Conservation (phyloP, 2,888 invertebrate genomes). For the Rotaria magnacalcarata region DNA sequence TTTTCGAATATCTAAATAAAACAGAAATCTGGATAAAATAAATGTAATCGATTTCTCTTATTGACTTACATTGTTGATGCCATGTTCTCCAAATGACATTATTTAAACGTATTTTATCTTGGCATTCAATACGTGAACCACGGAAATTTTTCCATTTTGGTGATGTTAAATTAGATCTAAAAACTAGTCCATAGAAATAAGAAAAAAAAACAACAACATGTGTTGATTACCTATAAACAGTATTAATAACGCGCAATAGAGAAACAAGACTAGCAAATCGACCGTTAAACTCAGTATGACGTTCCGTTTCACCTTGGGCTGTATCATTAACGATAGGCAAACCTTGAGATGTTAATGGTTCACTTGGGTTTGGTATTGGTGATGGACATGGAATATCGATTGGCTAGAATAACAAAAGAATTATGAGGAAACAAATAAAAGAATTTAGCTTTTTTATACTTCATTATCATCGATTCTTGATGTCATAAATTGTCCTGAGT, state of each 20-base stretch:
- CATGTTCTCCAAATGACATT: slow-evolving; percentile 99
- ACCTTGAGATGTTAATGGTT: neutral
- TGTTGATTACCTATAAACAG: neutral
- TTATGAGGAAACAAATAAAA: neutral
- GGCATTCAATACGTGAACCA: slow-evolving; percentile 90
- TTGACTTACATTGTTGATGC: slow-evolving; percentile 72
- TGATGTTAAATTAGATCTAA: slow-evolving; percentile 62
- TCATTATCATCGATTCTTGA: neutral
- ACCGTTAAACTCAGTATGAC: neutral
- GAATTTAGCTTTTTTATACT: neutral
- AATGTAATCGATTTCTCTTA: neutral
- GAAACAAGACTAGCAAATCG: slow-evolving; percentile 5
- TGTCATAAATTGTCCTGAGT: slow-evolving; percentile 1
- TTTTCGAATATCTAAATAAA: neutral
- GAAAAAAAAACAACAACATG: neutral
- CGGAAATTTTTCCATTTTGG: slow-evolving; percentile 99
- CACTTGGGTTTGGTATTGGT: neutral
- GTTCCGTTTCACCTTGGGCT: slow-evolving; percentile 24
- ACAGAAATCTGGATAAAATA: neutral
- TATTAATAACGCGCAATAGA: neutral
- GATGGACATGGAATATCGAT: slow-evolving; percentile 23
- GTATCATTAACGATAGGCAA: slow-evolving; percentile 21
- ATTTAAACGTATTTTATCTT: slow-evolving; percentile 96
- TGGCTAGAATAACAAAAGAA: neutral
- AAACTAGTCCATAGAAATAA: no score